Conservation (phyloP, 2,113 vertebrate genomes). For the cat (Felis catus) region DNA sequence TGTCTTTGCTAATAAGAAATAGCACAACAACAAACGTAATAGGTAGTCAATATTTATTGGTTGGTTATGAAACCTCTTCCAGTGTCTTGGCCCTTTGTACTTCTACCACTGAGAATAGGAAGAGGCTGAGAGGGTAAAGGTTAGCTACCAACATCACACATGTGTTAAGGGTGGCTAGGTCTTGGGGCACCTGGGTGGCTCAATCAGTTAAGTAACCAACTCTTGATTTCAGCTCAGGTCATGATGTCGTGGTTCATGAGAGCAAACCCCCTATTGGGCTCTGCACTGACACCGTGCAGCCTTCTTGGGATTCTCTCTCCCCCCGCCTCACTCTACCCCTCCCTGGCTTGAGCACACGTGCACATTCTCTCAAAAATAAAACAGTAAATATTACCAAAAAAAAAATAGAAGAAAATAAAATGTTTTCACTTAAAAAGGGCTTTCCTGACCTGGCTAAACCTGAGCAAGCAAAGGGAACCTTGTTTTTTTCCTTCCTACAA, state of each 20-base stretch:
- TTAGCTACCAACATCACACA: not conserved
- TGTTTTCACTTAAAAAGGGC: conserved; percentile 23
- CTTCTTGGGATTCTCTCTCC: no score
- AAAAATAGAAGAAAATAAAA: conserved; percentile 34
- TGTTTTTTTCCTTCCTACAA: not conserved
- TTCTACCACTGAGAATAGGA: not conserved
- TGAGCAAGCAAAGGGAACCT: not conserved
- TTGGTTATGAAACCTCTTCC: conserved; percentile 15
- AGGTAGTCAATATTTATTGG: not conserved
- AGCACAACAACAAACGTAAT: not conserved
- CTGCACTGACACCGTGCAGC: no score
- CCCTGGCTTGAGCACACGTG: no score
- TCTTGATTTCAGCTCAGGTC: no score
- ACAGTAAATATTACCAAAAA: not conserved
- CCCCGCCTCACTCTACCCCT: no score
- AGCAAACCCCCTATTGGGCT: no score
- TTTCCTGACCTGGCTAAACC: conserved; percentile 30
- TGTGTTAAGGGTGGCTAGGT: not conserved
- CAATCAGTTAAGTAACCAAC: no score
- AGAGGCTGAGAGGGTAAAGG: not conserved
- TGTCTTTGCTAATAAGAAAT: conserved; percentile 14
- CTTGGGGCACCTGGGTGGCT: not conserved
- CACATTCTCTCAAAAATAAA: no score
- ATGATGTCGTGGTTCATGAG: no score
- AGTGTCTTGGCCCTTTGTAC: not conserved